Evolutionary conservation across 2,888 invertebrate species (phyloP), one percentile per base, ranked within the genome.

Genomic region (Plebejus melissa): DNA sequence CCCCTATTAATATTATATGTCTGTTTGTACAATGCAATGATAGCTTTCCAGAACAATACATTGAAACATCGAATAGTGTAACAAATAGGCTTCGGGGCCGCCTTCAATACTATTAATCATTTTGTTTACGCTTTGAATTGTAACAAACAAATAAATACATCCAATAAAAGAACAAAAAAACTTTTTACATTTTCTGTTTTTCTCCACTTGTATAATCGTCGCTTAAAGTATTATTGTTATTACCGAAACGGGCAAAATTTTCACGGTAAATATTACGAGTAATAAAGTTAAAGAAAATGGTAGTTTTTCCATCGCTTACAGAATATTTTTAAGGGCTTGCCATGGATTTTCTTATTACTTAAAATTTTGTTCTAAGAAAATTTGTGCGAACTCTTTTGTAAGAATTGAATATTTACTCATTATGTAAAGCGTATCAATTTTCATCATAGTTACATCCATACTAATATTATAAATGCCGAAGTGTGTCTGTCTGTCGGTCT

Each of bases 81-180:
- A 72, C 54, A 72, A 72, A 54, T 54, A 54, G 54, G 72, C 72
- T 54, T 72, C 32, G 36, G 72, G 54, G 50, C 72, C 32, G 72
- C 36, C 54, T 32, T 72, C 72, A 54, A 54, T 72, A 78, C 79
- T 79, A 82, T 82, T 82, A 83, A 83, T 82, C 78, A 82, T 79
- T 79, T 79, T 83, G 83, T 83, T 83, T 83, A 82, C 82, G 77
- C 77, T 79, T 72, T 72, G 72, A 72, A 72, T 72, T 72, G 72
- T 50, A 72, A 54, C 72, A 72, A 72, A 72, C 72, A 72, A 72
- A 72, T 72, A 72, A 72, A 72, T 72, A 54, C 72, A 72, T 72
- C 72, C 72, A 72, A 72, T 72, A 54, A 72, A 72, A 72, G 50
- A 72, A 72, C 16, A 28, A 28, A 54, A 54, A 72, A 72, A 72